phyloP scores from a whole-genome alignment of 2,113 vertebrate species.

The Nerophis lumbriciformis region DNA sequence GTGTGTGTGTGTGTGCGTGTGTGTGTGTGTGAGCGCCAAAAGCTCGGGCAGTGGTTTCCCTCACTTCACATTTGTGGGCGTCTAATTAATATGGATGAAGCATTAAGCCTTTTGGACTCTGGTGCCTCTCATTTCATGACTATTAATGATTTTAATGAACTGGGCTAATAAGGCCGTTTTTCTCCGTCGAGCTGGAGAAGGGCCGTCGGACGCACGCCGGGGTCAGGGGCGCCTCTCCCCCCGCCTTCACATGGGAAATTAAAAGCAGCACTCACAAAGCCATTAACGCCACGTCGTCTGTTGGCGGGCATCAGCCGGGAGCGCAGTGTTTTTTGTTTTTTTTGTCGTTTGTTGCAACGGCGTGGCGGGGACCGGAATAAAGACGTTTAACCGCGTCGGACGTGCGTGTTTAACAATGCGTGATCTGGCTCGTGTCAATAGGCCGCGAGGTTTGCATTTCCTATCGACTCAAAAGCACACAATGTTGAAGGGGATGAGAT shows the following conservation, averaged over 20 bases:
- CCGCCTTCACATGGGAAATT: conserved; percentile 60
- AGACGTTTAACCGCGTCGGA: background rate
- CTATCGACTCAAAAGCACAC: background rate
- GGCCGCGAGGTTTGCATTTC: background rate
- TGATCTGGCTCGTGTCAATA: background rate
- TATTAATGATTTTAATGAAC: conserved; percentile 99
- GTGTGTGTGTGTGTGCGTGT: conserved; percentile 73
- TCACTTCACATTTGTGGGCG: conserved; percentile 93
- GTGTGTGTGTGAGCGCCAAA: conserved; percentile 32
- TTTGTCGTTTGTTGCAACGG: background rate
- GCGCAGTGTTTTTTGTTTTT: conserved; percentile 12
- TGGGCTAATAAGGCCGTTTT: conserved; percentile 97
- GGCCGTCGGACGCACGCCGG: conserved; percentile 79
- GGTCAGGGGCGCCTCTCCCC: conserved; percentile 50
- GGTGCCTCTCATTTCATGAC: conserved; percentile 99
- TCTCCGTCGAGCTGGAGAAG: conserved; percentile 85
- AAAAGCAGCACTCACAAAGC: conserved; percentile 58
- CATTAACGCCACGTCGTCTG: conserved; percentile 47
- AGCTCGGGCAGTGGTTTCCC: conserved; percentile 48
- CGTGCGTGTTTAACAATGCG: background rate
- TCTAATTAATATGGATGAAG: conserved; percentile 99
- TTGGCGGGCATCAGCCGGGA: conserved; percentile 30
- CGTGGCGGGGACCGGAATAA: background rate
- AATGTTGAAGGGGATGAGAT: too few relatives aligned
- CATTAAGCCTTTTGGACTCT: conserved; percentile 99